Conservation (phyloP, 2,888 invertebrate genomes). For the Sericinus montela region DNA sequence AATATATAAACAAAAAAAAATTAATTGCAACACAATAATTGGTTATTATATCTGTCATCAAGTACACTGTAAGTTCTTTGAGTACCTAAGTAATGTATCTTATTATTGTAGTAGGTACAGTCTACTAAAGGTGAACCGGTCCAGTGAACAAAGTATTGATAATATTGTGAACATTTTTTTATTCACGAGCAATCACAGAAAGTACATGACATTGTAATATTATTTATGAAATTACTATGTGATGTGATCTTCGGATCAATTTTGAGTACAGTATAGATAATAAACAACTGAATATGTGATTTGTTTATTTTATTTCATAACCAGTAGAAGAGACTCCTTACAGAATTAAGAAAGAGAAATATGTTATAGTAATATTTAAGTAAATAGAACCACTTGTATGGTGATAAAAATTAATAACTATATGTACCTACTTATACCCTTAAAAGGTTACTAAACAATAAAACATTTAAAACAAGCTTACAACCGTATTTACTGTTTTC, state of each 20-base stretch:
- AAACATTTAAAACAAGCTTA: slow-evolving; percentile 18
- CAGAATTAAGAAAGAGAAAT: slow-evolving; percentile 8
- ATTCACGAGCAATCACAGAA: slow-evolving; percentile 77
- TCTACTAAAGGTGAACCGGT: slow-evolving; percentile 75
- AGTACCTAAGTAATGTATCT: slow-evolving; percentile 68
- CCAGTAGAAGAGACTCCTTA: slow-evolving; percentile 15
- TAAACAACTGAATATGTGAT: slow-evolving; percentile 85
- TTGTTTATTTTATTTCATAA: slow-evolving; percentile 50
- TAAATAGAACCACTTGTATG: slow-evolving; percentile 19
- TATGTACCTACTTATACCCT: slow-evolving; percentile 18
- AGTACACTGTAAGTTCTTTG: slow-evolving; percentile 76
- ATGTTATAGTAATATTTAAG: slow-evolving; percentile 19
- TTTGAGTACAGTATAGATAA: slow-evolving; percentile 88
- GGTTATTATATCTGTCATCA: slow-evolving; percentile 71
- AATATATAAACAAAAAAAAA: slow-evolving; percentile 77
- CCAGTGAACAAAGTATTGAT: slow-evolving; percentile 79
- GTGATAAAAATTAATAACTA: slow-evolving; percentile 15
- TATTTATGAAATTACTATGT: slow-evolving; percentile 84
- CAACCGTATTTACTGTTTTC: slow-evolving; percentile 20
- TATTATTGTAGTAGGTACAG: slow-evolving; percentile 68
- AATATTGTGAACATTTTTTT: slow-evolving; percentile 79
- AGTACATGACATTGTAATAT: slow-evolving; percentile 81
- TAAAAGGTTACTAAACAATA: slow-evolving; percentile 20
- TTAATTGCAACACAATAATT: slow-evolving; percentile 78
- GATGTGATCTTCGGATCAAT: slow-evolving; percentile 86